Base-by-base conservation (phyloP, 2,113 vertebrate species). In the Trachemys scripta region DNA sequence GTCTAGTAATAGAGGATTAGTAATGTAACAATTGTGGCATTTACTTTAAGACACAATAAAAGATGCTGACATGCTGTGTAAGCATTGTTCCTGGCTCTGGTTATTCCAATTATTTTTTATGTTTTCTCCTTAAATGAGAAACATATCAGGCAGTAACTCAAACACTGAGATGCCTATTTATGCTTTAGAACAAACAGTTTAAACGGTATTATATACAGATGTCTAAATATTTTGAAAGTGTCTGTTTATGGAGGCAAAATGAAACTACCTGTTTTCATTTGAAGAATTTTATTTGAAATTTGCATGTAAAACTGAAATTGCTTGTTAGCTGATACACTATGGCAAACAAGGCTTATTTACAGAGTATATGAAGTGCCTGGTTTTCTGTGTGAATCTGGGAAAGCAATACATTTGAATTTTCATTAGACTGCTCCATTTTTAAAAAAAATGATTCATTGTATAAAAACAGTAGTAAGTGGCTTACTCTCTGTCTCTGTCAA, bases 81-180 rank as follows among this genome's bases (percentile, higher is more conserved):
- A 98, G 98, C 98, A 98, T 98, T 98, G 96, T 97, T 97, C 95
- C 93, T 94, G 62, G 94, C 88, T 97, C 88, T 54, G 84, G 96
- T 92, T 97, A 97, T 97, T 95, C 90, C 95, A 97, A 98, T 98
- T 96, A 97, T 96, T 98, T 97, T 98, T 98, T 98, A 97, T 97
- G 95, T 94, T 98, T 98, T 98, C 92, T 94, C 89, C 81, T 95
- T 97, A 97, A 98, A 98, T 97, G 93, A 98, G 97, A 97, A 98
- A 97, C 97, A 96, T 95, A 97, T 97, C 97, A 98, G 98, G 96
- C 96, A 97, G 92, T 98, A 97, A 98, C 97, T 99, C 98, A 98
- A 99, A 99, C 98, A 98, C 86, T 24, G 97, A 98, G 98, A 97
- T 97, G 98, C 97, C 97, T 99, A 98, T 99, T 99, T 99, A 99